phyloP scores from a whole-genome alignment of 2,797 vertebrate genomes.

The Amblyopsis hoosieri region DNA sequence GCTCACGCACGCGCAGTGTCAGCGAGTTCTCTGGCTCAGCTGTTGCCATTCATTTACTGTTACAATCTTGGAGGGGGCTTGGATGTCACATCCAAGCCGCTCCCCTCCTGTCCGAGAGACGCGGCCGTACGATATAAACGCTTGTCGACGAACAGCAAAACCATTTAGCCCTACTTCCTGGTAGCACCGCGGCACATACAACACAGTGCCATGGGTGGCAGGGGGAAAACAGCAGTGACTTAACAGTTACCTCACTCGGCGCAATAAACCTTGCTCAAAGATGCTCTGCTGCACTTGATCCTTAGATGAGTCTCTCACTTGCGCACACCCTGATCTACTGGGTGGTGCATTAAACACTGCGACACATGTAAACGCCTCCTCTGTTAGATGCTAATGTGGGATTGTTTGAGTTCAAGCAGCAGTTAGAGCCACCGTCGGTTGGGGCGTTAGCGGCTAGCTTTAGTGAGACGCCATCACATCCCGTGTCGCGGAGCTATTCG shows the following conservation, averaged over 20 bases:
- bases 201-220: not conserved
- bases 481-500: constrained; percentile 30
- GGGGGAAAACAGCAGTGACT: not conserved
- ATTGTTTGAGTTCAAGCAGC: not conserved
- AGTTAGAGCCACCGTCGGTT: not conserved
- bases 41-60: constrained; percentile 79
- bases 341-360: no score
- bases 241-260: constrained; percentile 43
- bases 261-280: constrained; percentile 40
- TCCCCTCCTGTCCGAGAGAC: not conserved
- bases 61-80: constrained; percentile 43
- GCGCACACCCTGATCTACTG: not conserved
- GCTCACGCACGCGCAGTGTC: constrained; percentile 32
- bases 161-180: not conserved
- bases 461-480: not conserved
- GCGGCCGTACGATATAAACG: not conserved
- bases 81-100: constrained; percentile 35
- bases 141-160: constrained; percentile 12
- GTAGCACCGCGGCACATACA: no score
- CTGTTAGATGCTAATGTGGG: not conserved
- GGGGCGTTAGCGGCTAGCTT: constrained; percentile 7
- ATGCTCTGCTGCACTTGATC: constrained; percentile 36
- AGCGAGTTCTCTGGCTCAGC: constrained; percentile 79
- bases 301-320: constrained; percentile 19
- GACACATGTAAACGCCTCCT: no score